Conservation (phyloP, 2,888 invertebrate species). For the Rutpela maculata region DNA sequence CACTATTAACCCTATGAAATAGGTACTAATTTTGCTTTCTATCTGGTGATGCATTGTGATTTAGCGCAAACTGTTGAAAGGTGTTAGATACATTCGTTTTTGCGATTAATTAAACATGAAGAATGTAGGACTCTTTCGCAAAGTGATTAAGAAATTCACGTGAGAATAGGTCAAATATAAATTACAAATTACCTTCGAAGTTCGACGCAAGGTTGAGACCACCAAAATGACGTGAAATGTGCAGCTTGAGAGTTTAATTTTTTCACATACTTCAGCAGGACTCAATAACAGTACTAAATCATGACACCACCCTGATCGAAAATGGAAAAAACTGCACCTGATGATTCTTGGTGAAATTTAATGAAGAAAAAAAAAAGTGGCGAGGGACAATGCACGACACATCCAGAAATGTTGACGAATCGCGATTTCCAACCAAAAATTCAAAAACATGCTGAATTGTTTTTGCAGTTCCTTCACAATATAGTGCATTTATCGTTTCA, state of each 20-base stretch:
- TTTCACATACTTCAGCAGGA: not conserved
- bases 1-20: conserved; percentile 29
- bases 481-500: too few species aligned
- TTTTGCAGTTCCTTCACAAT: too few species aligned
- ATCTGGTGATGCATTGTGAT: not conserved
- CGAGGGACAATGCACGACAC: too few species aligned
- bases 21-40: conserved; percentile 16
- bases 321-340: too few species aligned
- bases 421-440: too few species aligned
- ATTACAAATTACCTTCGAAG: not conserved
- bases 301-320: too few species aligned
- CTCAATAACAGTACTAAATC: too few species aligned
- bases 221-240: not conserved
- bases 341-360: too few species aligned
- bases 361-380: too few species aligned
- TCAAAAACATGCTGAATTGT: too few species aligned
- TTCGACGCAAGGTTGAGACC: not conserved
- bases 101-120: not conserved
- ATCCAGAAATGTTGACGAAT: too few species aligned
- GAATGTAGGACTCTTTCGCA: not conserved
- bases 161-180: not conserved
- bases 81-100: not conserved
- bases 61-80: too few species aligned
- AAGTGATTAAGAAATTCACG: not conserved
- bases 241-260: not conserved